Evolutionary conservation across 2,797 vertebrate genomes (phyloP).

Genomic region (Philypnodon macrostomus): DNA sequence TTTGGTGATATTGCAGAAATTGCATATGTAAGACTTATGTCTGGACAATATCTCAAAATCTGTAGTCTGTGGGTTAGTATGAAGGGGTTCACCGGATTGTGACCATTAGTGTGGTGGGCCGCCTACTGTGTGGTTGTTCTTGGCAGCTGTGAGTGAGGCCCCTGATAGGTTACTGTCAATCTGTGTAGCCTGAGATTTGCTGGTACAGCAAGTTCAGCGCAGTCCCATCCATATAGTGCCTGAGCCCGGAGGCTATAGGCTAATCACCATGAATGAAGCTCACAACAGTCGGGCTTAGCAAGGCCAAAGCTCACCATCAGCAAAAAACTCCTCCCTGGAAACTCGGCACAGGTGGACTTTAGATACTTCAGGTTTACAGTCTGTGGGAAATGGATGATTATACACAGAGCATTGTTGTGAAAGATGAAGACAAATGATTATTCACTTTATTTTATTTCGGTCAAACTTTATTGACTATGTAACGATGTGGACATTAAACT

Average conservation of each 20-base stretch:
- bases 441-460: too few species aligned
- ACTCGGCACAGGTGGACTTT: conserved; percentile 24
- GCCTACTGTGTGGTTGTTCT: conserved; percentile 9
- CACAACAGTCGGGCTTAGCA: conserved; percentile 62
- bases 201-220: conserved; percentile 62
- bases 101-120: not conserved
- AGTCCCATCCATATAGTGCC: conserved; percentile 53
- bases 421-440: too few species aligned
- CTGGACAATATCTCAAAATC: too few species aligned
- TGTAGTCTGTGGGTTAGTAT: too few species aligned
- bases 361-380: conserved; percentile 12
- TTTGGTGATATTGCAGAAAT: too few species aligned
- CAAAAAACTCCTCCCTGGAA: conserved; percentile 39
- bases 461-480: too few species aligned
- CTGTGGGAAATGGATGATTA: not conserved
- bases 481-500: too few species aligned
- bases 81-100: too few species aligned
- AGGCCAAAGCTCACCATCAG: conserved; percentile 60
- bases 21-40: not conserved
- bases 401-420: not conserved
- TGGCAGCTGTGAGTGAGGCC: conserved; percentile 30
- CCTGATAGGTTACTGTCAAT: conserved; percentile 51
- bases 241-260: conserved; percentile 58
- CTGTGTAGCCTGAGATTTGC: conserved; percentile 55
- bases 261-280: conserved; percentile 64